Evolutionary conservation across 2,888 invertebrate genomes (phyloP).

Genomic region (Phania funesta): DNA sequence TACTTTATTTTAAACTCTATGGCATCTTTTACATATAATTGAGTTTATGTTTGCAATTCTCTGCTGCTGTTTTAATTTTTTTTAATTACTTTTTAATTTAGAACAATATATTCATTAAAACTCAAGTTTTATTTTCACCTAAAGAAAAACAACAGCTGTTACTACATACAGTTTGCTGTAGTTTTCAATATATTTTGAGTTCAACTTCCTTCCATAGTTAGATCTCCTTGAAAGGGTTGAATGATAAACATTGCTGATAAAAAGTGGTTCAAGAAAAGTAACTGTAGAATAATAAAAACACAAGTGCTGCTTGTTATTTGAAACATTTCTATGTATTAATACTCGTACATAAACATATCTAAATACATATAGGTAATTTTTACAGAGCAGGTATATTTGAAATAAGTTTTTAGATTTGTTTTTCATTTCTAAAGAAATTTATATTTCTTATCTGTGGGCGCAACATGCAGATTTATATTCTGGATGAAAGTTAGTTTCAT

Average conservation of each 20-base stretch:
- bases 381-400: conserved; percentile 1
- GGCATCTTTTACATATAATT: not conserved
- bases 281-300: not conserved
- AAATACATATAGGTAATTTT: too few relatives aligned
- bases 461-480: conserved; percentile 56
- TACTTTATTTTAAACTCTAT: too few relatives aligned
- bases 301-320: conserved; percentile 42
- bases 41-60: too few relatives aligned
- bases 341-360: too few relatives aligned
- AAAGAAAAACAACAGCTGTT: not conserved
- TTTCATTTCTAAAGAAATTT: not conserved
- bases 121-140: too few relatives aligned
- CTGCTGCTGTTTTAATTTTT: too few relatives aligned
- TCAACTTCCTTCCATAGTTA: conserved; percentile 26
- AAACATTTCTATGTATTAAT: conserved; percentile 16
- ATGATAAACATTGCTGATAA: not conserved
- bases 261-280: not conserved
- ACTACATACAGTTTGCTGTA: conserved; percentile 48
- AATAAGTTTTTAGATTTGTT: conserved; percentile 21
- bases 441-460: conserved; percentile 37
- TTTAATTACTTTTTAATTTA: too few relatives aligned
- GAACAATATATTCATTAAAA: too few relatives aligned
- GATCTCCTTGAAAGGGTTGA: not conserved
- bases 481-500: conserved; percentile 15
- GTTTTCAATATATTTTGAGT: conserved; percentile 46